Base-by-base conservation (phyloP, 1,140 invertebrate genomes). In the Drosophila murphyi region DNA sequence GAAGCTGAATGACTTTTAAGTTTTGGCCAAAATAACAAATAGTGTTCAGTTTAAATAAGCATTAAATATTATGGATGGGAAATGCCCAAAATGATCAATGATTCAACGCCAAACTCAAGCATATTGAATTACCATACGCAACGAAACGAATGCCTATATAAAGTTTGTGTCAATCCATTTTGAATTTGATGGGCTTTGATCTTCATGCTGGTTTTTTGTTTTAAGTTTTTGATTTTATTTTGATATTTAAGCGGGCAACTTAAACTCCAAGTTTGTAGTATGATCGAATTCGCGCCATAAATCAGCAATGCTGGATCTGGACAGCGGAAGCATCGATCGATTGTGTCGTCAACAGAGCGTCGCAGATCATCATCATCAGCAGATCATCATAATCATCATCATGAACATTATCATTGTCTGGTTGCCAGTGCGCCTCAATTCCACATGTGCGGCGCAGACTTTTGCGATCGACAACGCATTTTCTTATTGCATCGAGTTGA, bases 371-470 rank as follows among this genome's bases (percentile, higher is more conserved):
- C 20, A 70, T 74, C 63, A 45, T 54, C 20, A 48, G 12, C 29
- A 59, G 20, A 20, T 43, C 5, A 63, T 52, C 10, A 31, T 29
- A 45, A 35, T 35, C 59, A 31, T 10, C 5, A 4, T 34, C 29
- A 32, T 43, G 41, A 56, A 29, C 54, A 61, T 61, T 47, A 61
- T 34, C 45, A 34, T 28, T 7, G 64, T 32, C 54, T 67, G 50
- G 50, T 31, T 69, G 77, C 63, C 47, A 60, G 41, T 20, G 20
- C 20, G 20, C 20, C 20, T 20, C 20, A 20, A 20, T 12, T 62
- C 39, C 68, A 82, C 83, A 88, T 88, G 72, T 86, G 82, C 78
- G 77, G 37, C 63, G 35, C 83, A 87, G 83, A 88, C 83, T 65
- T 20, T 77, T 68, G 72, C 57, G 64, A 54, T 82, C 72, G 37